Percentiles rank a stretch among this genome's conserved stretches.
Conservation (phyloP, 2,888 invertebrate species). For the Ophioninae sp. region DNA sequence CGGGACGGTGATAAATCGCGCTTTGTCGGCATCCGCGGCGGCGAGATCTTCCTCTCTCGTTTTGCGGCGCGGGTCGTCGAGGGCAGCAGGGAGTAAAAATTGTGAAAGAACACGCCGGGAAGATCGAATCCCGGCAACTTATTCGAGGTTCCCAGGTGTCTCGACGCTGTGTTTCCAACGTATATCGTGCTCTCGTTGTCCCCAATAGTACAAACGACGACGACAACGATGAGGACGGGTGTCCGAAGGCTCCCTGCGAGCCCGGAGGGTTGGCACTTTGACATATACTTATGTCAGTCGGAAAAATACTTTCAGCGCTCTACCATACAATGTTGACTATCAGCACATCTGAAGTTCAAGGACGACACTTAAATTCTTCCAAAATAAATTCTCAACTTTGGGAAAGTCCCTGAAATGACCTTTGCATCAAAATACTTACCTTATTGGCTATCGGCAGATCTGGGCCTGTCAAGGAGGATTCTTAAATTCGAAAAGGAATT, state of each 20-base stretch:
- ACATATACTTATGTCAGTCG: not conserved
- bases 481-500: too few species aligned
- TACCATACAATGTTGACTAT: not conserved
- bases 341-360: not conserved
- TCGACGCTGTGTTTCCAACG: constrained; percentile 41
- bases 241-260: constrained; percentile 34
- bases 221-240: constrained; percentile 5
- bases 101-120: constrained; percentile 20
- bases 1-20: constrained; percentile 60
- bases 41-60: constrained; percentile 38
- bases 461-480: too few species aligned
- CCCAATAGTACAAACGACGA: constrained; percentile 40
- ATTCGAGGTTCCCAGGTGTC: constrained; percentile 60
- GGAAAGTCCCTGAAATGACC: not conserved
- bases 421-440: not conserved
- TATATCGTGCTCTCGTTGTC: constrained; percentile 41
- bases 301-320: not conserved
- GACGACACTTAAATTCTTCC: not conserved
- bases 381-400: not conserved
- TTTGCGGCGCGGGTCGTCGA: constrained; percentile 41
- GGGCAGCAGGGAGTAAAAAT: constrained; percentile 37
- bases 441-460: too few species aligned
- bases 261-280: not conserved
- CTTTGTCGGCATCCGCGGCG: constrained; percentile 61
- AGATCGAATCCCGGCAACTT: constrained; percentile 63